Conservation (phyloP, 2,113 vertebrate species). For the Rhinoderma darwinii region DNA sequence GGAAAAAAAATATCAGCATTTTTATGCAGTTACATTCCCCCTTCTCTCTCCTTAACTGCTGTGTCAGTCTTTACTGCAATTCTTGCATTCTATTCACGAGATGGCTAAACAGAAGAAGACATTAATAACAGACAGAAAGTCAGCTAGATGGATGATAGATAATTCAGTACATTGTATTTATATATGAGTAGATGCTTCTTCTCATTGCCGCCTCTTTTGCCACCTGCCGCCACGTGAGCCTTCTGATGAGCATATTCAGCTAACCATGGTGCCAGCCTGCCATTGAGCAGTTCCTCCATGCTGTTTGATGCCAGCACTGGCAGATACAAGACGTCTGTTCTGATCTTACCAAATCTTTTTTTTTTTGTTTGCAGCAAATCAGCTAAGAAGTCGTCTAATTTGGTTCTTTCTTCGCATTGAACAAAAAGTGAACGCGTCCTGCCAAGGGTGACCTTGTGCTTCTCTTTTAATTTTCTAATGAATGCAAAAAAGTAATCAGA, state of each 20-base stretch:
- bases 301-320: neutral
- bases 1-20: neutral
- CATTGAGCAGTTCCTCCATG: neutral
- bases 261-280: neutral
- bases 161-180: too few species aligned
- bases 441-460: conserved; percentile 70
- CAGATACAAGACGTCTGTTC: neutral
- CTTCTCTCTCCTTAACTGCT: too few species aligned
- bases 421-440: conserved; percentile 55
- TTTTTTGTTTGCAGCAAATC: neutral
- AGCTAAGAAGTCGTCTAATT: neutral
- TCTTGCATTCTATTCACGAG: too few species aligned
- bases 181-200: too few species aligned
- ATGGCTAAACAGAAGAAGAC: too few species aligned
- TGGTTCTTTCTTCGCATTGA: conserved; percentile 32
- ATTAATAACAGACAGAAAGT: too few species aligned
- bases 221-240: too few species aligned
- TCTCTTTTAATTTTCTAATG: conserved; percentile 66
- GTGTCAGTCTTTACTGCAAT: too few species aligned
- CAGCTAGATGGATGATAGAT: too few species aligned
- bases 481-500: conserved; percentile 72
- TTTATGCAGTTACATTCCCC: neutral
- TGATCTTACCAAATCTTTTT: neutral
- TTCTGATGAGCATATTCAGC: neutral
- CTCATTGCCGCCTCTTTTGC: too few species aligned